phyloP scores from a whole-genome alignment of 1,140 invertebrate genomes.

The Lepeophtheirus salmonis region DNA sequence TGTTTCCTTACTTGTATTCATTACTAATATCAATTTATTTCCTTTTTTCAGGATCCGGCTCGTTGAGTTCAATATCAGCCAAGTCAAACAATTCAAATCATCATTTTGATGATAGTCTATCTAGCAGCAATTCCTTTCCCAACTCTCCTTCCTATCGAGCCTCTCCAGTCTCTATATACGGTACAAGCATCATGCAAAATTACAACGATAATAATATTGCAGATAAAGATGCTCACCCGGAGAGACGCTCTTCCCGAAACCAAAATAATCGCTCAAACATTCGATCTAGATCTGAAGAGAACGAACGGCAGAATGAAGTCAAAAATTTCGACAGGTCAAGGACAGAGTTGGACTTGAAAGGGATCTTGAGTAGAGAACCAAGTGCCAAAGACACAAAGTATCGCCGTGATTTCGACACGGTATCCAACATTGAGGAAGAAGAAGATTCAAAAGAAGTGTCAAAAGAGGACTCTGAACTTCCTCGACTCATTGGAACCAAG shows the following conservation, averaged over 20 bases:
- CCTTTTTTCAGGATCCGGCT: slow-evolving; percentile 6
- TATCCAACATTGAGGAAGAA: neutral
- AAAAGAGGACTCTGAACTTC: slow-evolving; percentile 4
- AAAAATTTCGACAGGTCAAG: neutral
- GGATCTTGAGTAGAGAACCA: neutral
- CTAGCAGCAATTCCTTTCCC: slow-evolving; percentile 12
- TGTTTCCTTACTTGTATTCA: too few species aligned
- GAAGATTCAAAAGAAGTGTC: neutral
- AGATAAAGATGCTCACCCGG: neutral
- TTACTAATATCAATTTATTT: too few species aligned
- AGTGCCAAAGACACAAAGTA: neutral
- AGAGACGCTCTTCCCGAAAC: slow-evolving; percentile 1
- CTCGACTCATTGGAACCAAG: slow-evolving; percentile 11
- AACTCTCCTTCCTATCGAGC: slow-evolving; percentile 1
- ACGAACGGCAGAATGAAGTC: too few species aligned
- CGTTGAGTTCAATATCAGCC: slow-evolving; percentile 10
- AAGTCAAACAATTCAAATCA: slow-evolving; percentile 6
- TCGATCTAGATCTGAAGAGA: neutral
- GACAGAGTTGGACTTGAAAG: neutral
- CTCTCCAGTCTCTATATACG: neutral
- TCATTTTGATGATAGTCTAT: slow-evolving; percentile 4
- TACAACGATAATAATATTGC: neutral
- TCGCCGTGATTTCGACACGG: neutral
- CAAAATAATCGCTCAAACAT: neutral
- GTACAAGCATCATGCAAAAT: neutral